Percentiles rank a stretch among this genome's conserved stretches.
Evolutionary conservation across 2,888 invertebrate genomes (phyloP).

Genomic region (Pristionchus mayeri): DNA sequence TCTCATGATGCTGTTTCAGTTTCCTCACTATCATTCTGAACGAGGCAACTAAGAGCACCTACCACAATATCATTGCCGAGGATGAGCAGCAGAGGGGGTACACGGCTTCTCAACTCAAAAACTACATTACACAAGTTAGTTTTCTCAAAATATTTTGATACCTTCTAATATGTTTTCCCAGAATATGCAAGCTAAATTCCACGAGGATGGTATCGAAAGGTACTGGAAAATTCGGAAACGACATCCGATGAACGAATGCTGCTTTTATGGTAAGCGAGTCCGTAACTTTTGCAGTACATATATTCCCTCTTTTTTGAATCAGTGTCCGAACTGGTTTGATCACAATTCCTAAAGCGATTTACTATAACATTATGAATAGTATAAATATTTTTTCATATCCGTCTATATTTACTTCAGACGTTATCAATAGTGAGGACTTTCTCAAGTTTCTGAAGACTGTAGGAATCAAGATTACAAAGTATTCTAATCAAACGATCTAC

Average conservation of each 20-base stretch:
- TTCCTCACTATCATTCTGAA: conserved; percentile 15
- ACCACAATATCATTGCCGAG: not conserved
- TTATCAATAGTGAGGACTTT: not conserved
- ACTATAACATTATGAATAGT: not conserved
- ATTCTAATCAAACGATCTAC: not conserved
- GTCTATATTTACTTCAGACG: too few species aligned
- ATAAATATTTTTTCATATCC: too few species aligned
- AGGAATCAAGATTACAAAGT: not conserved
- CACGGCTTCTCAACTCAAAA: not conserved
- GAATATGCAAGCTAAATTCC: not conserved
- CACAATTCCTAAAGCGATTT: not conserved
- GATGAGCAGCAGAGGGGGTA: not conserved
- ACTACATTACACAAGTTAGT: not conserved
- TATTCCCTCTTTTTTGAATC: too few species aligned
- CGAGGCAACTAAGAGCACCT: not conserved
- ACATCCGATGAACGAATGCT: not conserved
- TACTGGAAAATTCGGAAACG: not conserved
- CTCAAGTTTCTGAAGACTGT: conserved; percentile 11
- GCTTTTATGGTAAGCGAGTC: conserved; percentile 31
- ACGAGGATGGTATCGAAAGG: not conserved
- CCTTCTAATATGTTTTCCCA: not conserved
- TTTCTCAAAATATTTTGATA: not conserved
- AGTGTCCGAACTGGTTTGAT: too few species aligned
- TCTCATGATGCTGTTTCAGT: not conserved
- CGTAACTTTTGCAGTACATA: not conserved